Evolutionary conservation across 2,797 vertebrate species (phyloP).

Genomic region (Pantherophis vulpinus): DNA sequence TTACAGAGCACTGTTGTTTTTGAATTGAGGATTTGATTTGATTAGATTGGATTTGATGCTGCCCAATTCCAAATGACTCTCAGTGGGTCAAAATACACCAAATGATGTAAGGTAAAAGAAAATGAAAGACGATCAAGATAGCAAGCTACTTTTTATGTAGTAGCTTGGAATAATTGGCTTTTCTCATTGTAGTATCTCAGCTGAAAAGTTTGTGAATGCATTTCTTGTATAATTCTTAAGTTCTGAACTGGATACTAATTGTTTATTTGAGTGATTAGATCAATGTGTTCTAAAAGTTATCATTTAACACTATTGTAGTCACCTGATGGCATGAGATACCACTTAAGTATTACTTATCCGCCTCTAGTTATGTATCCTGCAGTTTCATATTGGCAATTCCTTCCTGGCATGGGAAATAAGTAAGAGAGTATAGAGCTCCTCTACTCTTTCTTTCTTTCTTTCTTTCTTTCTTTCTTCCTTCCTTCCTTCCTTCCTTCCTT

Average conservation of each 20-base stretch:
- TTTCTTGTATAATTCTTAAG: not conserved
- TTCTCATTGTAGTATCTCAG: not conserved
- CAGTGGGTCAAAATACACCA: not conserved
- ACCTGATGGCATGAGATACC: not conserved
- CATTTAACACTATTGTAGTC: not conserved
- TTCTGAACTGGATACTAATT: not conserved
- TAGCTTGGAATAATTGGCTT: not conserved
- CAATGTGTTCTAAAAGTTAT: not conserved
- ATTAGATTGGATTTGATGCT: not conserved
- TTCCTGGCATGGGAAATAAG: not conserved
- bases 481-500: no score
- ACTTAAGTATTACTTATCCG: not conserved
- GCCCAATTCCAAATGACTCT: not conserved
- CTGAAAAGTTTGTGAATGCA: not conserved
- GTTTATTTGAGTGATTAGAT: not conserved
- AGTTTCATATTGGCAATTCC: not conserved
- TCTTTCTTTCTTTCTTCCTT: no score
- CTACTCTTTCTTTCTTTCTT: not conserved
- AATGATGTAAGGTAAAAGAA: not conserved
- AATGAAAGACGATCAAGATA: not conserved
- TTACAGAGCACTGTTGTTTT: not conserved
- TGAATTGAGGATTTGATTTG: not conserved
- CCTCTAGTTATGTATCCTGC: not conserved
- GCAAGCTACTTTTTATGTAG: not conserved
- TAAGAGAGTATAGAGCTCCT: not conserved